These are phyloP conservation scores for Thunnus maccoyii DNA, from an alignment of 2,113 vertebrate species.

Conservation along the genomic window DNA sequence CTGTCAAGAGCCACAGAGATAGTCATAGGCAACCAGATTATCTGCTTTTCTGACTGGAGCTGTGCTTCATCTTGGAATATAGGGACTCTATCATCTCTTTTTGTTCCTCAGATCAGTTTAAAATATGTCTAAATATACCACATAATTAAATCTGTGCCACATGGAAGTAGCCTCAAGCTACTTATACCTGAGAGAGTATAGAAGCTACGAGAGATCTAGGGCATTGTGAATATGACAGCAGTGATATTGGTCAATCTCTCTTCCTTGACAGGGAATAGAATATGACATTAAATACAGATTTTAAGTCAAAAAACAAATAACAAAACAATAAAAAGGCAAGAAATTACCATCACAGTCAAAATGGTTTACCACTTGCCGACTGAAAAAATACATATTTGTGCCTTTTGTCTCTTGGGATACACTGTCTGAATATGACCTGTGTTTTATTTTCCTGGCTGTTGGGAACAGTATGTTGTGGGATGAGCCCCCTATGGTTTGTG, in stretches of 20 bases:
- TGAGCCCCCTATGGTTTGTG: background rate
- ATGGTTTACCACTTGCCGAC: background rate
- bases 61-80: slow-evolving; percentile 54
- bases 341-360: slow-evolving; percentile 3
- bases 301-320: slow-evolving; percentile 1
- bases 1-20: slow-evolving; percentile 66
- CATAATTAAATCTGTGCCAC: slow-evolving; percentile 78
- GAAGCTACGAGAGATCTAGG: slow-evolving; percentile 70
- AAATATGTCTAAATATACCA: slow-evolving; percentile 79
- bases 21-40: slow-evolving; percentile 59
- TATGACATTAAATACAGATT: background rate
- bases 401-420: background rate
- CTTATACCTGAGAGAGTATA: slow-evolving; percentile 69
- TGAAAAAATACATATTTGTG: background rate
- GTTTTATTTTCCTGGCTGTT: background rate
- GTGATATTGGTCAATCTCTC: slow-evolving; percentile 52
- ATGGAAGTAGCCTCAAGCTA: slow-evolving; percentile 66
- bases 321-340: background rate
- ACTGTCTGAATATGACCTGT: background rate
- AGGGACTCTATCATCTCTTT: slow-evolving; percentile 61
- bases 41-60: slow-evolving; percentile 57
- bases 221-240: slow-evolving; percentile 51
- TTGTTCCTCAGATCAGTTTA: slow-evolving; percentile 72
- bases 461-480: background rate
- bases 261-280: background rate